These are phyloP conservation scores for Notolepis coatsorum DNA, from an alignment of 2,797 vertebrate genomes.

Conservation along the genomic window DNA sequence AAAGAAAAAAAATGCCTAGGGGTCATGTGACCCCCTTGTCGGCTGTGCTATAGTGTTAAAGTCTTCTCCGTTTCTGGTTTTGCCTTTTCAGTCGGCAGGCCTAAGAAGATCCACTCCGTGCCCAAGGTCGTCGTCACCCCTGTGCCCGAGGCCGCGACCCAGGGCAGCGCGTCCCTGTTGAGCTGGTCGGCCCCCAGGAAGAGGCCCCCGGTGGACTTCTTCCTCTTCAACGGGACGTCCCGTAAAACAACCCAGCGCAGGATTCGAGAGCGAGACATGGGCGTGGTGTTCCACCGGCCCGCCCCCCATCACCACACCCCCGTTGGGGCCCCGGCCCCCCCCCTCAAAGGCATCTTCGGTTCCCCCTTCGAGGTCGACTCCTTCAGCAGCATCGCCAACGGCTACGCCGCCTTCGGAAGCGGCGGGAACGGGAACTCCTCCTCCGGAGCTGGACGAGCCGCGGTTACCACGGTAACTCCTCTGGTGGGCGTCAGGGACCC, in stretches of 20 bases:
- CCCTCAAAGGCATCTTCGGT: conserved; percentile 89
- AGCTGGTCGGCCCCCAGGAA: conserved; percentile 88
- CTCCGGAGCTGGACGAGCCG: conserved; percentile 44
- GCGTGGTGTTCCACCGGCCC: conserved; percentile 83
- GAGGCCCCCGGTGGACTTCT: conserved; percentile 88
- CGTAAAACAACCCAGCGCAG: conserved; percentile 84
- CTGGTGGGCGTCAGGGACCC: conserved; percentile 54
- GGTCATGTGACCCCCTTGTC: no score
- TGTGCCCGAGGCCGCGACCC: conserved; percentile 63
- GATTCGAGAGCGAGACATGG: conserved; percentile 84
- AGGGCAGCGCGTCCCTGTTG: conserved; percentile 80
- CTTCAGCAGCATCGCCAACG: conserved; percentile 95
- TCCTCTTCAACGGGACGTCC: conserved; percentile 90
- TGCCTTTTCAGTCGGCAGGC: conserved; percentile 84
- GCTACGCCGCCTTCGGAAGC: conserved; percentile 87
- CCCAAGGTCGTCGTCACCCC: conserved; percentile 80
- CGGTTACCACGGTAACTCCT: conserved; percentile 36
- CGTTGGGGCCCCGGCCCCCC: conserved; percentile 64
- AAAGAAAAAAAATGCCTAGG: no score
- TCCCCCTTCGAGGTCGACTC: conserved; percentile 93
- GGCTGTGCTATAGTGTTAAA: conserved; percentile 44
- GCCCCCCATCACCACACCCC: conserved; percentile 63
- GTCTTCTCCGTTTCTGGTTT: conserved; percentile 6
- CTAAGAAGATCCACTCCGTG: conserved; percentile 81
- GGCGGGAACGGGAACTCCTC: conserved; percentile 48